phyloP scores from a whole-genome alignment of 1,140 invertebrate genomes.

The Pseudomyrmex gracilis region DNA sequence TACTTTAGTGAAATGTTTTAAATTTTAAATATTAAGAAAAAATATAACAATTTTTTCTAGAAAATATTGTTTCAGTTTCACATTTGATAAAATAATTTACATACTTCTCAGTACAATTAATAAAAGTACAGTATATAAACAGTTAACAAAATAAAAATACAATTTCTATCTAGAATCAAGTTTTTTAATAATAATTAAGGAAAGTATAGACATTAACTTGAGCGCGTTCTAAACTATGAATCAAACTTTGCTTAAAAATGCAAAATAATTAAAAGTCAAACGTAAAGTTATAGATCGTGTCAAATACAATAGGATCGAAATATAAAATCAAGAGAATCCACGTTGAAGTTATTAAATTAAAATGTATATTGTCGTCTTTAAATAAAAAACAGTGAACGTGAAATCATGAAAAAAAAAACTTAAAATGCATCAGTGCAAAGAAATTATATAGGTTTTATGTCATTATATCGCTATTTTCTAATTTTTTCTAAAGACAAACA shows the following conservation, averaged over 20 bases:
- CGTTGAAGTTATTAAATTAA: constrained; percentile 40
- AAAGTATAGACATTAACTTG: background rate
- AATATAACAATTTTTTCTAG: too few relatives aligned
- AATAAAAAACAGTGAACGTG: constrained; percentile 44
- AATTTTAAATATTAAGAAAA: too few relatives aligned
- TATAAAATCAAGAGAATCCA: constrained; percentile 59
- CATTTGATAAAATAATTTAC: too few relatives aligned
- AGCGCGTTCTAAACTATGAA: constrained; percentile 21
- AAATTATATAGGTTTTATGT: constrained; percentile 16
- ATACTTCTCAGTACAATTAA: too few relatives aligned
- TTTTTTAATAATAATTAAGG: background rate
- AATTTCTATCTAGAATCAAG: background rate
- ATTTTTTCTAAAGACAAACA: constrained; percentile 16
- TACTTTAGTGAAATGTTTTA: background rate
- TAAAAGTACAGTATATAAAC: too few relatives aligned
- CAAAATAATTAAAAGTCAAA: constrained; percentile 48
- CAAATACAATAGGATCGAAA: constrained; percentile 33
- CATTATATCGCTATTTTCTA: constrained; percentile 19
- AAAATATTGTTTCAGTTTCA: too few relatives aligned
- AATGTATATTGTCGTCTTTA: constrained; percentile 35
- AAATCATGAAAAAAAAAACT: constrained; percentile 28
- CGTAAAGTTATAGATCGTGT: background rate
- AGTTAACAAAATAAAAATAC: too few relatives aligned
- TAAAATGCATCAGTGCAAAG: background rate
- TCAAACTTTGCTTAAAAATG: constrained; percentile 26